Base-by-base conservation (phyloP, 2,797 vertebrate genomes). In the Eulemur coronatus region DNA sequence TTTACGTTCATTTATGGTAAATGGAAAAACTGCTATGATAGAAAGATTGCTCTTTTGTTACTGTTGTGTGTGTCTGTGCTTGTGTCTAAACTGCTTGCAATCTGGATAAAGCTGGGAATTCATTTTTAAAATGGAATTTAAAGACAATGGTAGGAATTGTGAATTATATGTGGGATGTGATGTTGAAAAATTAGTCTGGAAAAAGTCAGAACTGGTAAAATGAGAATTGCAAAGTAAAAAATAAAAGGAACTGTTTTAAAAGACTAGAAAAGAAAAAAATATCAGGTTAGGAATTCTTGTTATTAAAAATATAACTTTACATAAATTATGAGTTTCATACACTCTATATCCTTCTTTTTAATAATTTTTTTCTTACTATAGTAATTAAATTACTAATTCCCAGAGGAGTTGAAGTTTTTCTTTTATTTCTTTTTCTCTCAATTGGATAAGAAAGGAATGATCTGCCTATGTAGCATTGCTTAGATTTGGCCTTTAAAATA, bases 21-120 rank as follows among this genome's bases (percentile, higher is more conserved):
- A 73, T 73, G 48, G 26, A 78, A 43, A 94, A 84, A 63, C 2
- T 33, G 14, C 18, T 86, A 38, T 67, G 65, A 85, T 8, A 73
- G 65, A 96, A 98, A 97, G 73, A 67, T 76, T 94, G 43, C 11
- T 79, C 38, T 80, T 92, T 38, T 38, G 1, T 89, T 79, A 61
- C 41, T 88, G 12, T 43, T 72, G 50, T 72, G 12, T 75, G 26
- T 70, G 2, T 90, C 50, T 89, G 22, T 79, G 5, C 33, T 91
- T 93, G 30, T 90, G 41, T 81, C 22, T 80, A 65, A 97, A 89
- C 12, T 72, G 14, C 57, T 90, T 84, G 9, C 30, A 50, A 20
- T 14, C 89, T n/a, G 50, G 15, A 87, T 73, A 90, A 85, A 91
- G 4, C n/a, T 79, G 67, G 43, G 52, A 63, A 81, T 59, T 86